Evolutionary conservation across 1,140 invertebrate species (phyloP), one percentile per base, ranked within the genome.

Genomic region (Teleopsis dalmanni): DNA sequence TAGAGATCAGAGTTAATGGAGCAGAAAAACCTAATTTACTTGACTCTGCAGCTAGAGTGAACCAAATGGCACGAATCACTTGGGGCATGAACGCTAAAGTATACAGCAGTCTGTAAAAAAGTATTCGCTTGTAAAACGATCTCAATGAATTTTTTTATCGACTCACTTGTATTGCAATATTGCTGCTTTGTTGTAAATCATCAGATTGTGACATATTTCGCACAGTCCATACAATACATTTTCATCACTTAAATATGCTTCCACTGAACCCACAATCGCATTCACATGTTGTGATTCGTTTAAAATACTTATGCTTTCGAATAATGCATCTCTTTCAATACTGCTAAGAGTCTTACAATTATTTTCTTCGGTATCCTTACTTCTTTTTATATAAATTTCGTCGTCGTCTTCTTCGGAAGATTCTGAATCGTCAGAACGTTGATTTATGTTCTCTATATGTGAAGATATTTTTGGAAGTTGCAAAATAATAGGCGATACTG

Each of bases 11-110:
- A 16, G 51, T 60, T 2, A 70, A 53, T 2, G 67, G 67, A 9
- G 64, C 65, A 10, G 60, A 64, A 35, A 71, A 69, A 3, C 62
- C 68, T 53, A 70, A 51, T 66, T 73, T 56, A 43, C 71, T 72
- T 67, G 73, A 57, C 52, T 72, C 63, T 51, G 73, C 51, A 59
- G 59, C 75, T 71, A 87, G 73, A 4, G 74, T 74, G 16, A 75
- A 73, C 90, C 91, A 95, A 4, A 95, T 62, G 22, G 81, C 77
- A 14, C 83, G 78, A n/a, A 95, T 74, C 60, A 95, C 93, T 21
- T 77, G 72, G 3, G 85, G 82, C 52, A 87, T 91, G 56, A 93
- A 88, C 0, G 91, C 88, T 45, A 95, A 72, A 57, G 87, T 87
- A 62, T 91, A 91, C 1, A 95, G 70, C 38, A 95, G 71, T 60